Conservation (phyloP, 2,888 invertebrate genomes). For the Drosophila macrospina region DNA sequence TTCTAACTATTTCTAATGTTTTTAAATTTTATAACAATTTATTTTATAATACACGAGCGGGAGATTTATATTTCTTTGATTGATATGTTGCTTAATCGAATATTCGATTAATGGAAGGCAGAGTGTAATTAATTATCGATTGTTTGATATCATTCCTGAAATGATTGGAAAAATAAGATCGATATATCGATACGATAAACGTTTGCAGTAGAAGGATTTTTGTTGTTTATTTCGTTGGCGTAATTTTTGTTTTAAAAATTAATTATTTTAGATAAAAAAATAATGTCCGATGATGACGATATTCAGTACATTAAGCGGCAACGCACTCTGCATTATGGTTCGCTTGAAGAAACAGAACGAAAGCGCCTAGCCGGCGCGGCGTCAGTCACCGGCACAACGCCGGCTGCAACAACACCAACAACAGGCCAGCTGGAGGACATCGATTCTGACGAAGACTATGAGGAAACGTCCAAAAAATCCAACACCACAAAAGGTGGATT, state of each 20-base stretch:
- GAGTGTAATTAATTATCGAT: slow-evolving; percentile 7
- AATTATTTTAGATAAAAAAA: slow-evolving; percentile 60
- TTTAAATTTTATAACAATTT: too few relatives aligned
- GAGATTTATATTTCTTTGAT: too few relatives aligned
- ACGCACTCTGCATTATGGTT: slow-evolving; percentile 94
- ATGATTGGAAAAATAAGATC: slow-evolving; percentile 9
- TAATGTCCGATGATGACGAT: slow-evolving; percentile 93
- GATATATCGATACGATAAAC: slow-evolving; percentile 60
- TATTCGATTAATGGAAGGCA: not conserved
- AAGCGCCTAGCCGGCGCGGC: slow-evolving; percentile 86
- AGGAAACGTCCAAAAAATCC: slow-evolving; percentile 86
- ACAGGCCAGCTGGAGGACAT: slow-evolving; percentile 85
- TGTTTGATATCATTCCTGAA: slow-evolving; percentile 10
- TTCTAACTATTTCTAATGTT: too few relatives aligned
- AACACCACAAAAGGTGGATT: slow-evolving; percentile 80
- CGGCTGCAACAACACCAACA: slow-evolving; percentile 37
- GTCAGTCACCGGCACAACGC: slow-evolving; percentile 47
- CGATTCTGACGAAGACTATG: slow-evolving; percentile 88
- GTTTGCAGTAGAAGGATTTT: slow-evolving; percentile 67
- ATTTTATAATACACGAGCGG: too few relatives aligned
- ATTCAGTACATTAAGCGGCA: slow-evolving; percentile 90
- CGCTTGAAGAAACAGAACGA: slow-evolving; percentile 93
- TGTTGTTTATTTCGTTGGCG: slow-evolving; percentile 78
- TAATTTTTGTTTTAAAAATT: slow-evolving; percentile 77
- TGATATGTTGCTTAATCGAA: too few relatives aligned